Base-by-base conservation (phyloP, 2,113 vertebrate species). In the Ciconia stormi region DNA sequence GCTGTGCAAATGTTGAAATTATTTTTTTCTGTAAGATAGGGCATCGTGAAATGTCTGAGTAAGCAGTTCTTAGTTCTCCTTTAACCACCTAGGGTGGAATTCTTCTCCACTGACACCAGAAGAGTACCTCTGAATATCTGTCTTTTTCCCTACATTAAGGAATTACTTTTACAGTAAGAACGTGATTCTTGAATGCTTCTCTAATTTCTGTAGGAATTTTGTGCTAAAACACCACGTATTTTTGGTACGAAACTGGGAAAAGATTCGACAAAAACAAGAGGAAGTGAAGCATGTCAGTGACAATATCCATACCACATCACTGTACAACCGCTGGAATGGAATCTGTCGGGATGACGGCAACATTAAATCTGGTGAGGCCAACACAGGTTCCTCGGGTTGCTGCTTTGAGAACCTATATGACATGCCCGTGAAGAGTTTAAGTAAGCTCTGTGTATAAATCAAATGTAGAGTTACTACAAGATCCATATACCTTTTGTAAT, bases 221-320 rank as follows among this genome's bases (percentile, higher is more conserved):
- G 99, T 99, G 96, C 97, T 99, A 34, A 99, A 99, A 77, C 99
- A 99, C 97, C 98, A 99, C 15, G 99, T 99, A 15, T 99, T 99
- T 97, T 97, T 99, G 94, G 98, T 99, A 38, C 98, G 99, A 70
- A 99, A 99, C 97, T 99, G 99, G 99, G 99, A 99, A 77, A 99
- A 99, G 97, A 99, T 99, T 97, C 98, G 98, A 34, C 99, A 99
- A 88, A 99, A 99, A 49, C 99, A 99, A 32, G 99, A 99, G 95
- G 98, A 99, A 40, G 98, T 99, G 91, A 99, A 99, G 96, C 98
- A 99, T 10, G 98, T 98, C 73, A 96, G 85, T 8, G 99, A 99
- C 18, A 98, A 96, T 65, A 91, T 98, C 55, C 98, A 98, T 49
- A 96, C 98, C 26, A 96, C 99, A 1, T 99, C 99, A 0, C 94